Conservation (phyloP, 1,140 invertebrate genomes). For the Leucophenga varia region DNA sequence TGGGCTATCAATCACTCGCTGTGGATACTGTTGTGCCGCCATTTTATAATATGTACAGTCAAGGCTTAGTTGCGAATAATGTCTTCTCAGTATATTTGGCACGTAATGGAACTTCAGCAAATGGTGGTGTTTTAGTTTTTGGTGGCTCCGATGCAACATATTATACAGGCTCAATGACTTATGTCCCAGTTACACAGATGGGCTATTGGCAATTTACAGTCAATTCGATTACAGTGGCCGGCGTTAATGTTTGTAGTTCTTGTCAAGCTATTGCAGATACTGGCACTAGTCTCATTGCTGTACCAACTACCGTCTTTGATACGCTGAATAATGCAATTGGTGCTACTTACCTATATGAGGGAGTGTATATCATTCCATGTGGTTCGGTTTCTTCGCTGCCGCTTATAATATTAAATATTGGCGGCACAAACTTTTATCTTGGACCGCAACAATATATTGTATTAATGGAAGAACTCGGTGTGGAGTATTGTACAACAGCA, state of each 20-base stretch:
- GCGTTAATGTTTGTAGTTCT: constrained; percentile 30
- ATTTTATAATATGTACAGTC: constrained; percentile 92
- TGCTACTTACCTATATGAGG: no score
- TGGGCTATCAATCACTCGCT: constrained; percentile 83
- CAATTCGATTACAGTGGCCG: constrained; percentile 1
- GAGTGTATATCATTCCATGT: constrained; percentile 19
- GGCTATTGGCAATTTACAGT: constrained; percentile 34
- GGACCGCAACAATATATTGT: constrained; percentile 26
- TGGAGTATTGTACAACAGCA: constrained; percentile 18
- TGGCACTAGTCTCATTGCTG: constrained; percentile 72
- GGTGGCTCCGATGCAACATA: constrained; percentile 24
- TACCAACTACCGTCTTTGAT: constrained; percentile 62
- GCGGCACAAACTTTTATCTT: constrained; percentile 26
- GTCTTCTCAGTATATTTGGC: constrained; percentile 89
- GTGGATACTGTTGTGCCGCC: constrained; percentile 86
- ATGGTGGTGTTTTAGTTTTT: constrained; percentile 22
- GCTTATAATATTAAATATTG: constrained; percentile 29
- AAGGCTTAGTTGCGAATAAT: constrained; percentile 72
- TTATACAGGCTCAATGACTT: constrained; percentile 20
- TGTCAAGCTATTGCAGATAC: constrained; percentile 74
- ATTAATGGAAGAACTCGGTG: background rate
- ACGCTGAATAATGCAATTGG: constrained; percentile 20
- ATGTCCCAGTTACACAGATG: constrained; percentile 20
- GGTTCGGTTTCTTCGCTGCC: constrained; percentile 15
- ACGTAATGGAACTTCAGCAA: constrained; percentile 64